Conservation (phyloP, 1,140 invertebrate species). For the Centruroides sculpturatus region DNA sequence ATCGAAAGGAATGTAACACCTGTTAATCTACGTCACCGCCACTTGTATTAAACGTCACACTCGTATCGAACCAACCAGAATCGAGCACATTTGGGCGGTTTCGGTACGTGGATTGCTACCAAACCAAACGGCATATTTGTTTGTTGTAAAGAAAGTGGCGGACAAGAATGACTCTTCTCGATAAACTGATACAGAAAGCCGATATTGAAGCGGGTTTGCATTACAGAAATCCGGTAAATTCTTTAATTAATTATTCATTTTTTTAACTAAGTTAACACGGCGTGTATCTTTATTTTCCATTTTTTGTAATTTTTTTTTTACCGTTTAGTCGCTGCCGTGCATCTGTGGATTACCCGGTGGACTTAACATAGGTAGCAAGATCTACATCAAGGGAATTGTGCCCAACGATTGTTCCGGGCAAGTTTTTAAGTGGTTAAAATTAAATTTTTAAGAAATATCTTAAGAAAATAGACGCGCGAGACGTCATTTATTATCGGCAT, state of each 20-base stretch:
- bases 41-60: too few relatives aligned
- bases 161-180: slow-evolving; percentile 6
- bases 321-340: slow-evolving; percentile 9
- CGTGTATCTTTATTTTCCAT: too few relatives aligned
- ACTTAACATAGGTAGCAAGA: slow-evolving; percentile 13
- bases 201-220: slow-evolving; percentile 10
- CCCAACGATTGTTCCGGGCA: slow-evolving; percentile 1
- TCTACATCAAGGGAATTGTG: slow-evolving; percentile 15
- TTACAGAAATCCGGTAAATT: slow-evolving; percentile 12
- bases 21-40: too few relatives aligned
- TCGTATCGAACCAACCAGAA: too few relatives aligned
- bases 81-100: too few relatives aligned
- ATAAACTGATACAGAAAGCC: slow-evolving; percentile 4
- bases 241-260: neutral
- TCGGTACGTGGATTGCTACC: too few relatives aligned
- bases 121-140: too few relatives aligned
- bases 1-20: too few relatives aligned
- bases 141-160: neutral
- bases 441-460: too few relatives aligned
- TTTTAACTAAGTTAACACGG: neutral
- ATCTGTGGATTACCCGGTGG: slow-evolving; percentile 15
- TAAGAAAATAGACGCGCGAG: too few relatives aligned
- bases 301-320: neutral
- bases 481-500: too few relatives aligned
- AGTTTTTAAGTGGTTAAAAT: neutral